Conservation (phyloP, 2,797 vertebrate genomes). For the Betta splendens region DNA sequence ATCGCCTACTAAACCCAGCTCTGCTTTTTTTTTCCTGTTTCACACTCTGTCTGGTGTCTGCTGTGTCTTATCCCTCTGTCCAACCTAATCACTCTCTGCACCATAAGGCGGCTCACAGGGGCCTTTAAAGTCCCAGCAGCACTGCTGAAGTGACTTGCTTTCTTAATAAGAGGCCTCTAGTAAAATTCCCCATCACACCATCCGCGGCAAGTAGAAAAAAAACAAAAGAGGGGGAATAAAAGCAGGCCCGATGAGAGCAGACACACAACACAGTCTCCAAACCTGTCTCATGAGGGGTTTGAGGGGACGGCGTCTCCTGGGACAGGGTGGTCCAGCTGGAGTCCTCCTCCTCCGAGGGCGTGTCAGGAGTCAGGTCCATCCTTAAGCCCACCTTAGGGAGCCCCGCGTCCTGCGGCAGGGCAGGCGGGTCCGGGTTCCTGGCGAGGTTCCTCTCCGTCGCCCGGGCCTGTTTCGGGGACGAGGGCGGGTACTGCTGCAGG, state of each 20-base stretch:
- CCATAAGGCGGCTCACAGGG: slow-evolving; percentile 55
- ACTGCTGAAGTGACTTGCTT: slow-evolving; percentile 42
- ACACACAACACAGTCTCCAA: slow-evolving; percentile 29
- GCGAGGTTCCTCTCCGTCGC: slow-evolving; percentile 67
- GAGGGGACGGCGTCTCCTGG: slow-evolving; percentile 91
- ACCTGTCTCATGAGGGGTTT: slow-evolving; percentile 91
- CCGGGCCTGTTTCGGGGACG: slow-evolving; percentile 75
- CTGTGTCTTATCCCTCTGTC: slow-evolving; percentile 33
- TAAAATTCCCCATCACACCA: slow-evolving; percentile 54
- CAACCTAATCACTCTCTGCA: slow-evolving; percentile 43
- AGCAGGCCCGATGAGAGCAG: slow-evolving; percentile 27
- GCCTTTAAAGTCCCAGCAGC: slow-evolving; percentile 53
- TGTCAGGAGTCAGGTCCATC: slow-evolving; percentile 89
- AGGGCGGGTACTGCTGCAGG: slow-evolving; percentile 69
- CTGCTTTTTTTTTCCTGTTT: slow-evolving; percentile 1
- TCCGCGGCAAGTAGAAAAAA: slow-evolving; percentile 29
- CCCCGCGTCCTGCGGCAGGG: slow-evolving; percentile 83
- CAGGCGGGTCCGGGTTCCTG: slow-evolving; percentile 75
- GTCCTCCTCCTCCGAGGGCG: slow-evolving; percentile 91
- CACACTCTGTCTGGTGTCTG: slow-evolving; percentile 28
- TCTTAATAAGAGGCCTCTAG: slow-evolving; percentile 41
- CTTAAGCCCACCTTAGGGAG: slow-evolving; percentile 89
- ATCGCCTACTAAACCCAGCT: background rate
- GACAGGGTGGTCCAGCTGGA: slow-evolving; percentile 98
- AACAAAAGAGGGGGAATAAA: slow-evolving; percentile 15